phyloP scores from a whole-genome alignment of 1,140 invertebrate genomes.

The Drosophila orena region DNA sequence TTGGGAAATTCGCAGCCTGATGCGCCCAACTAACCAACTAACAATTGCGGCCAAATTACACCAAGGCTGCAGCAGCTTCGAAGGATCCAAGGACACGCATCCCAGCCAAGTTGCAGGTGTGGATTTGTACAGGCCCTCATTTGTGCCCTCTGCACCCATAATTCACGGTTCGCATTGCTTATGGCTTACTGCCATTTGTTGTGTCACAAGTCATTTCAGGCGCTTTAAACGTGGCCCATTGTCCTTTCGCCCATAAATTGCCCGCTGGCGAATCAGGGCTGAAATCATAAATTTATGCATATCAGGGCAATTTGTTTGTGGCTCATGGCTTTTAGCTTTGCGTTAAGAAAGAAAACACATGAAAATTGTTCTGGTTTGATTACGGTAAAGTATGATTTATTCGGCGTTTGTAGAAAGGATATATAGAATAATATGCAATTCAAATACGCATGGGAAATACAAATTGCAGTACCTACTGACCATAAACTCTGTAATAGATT shows the following conservation, averaged over 20 bases:
- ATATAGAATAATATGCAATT: not conserved
- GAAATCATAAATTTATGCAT: conserved; percentile 62
- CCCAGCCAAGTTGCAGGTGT: conserved; percentile 14
- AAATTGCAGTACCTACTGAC: too few species aligned
- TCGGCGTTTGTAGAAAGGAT: not conserved
- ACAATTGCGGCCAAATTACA: conserved; percentile 62
- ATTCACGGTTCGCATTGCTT: conserved; percentile 49
- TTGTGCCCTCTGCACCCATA: conserved; percentile 45
- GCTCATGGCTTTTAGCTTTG: not conserved
- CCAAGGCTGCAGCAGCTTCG: conserved; percentile 23
- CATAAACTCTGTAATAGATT: too few species aligned
- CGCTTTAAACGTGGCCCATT: conserved; percentile 49
- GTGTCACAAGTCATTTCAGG: conserved; percentile 74
- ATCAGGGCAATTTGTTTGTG: conserved; percentile 52
- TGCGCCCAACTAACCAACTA: conserved; percentile 29
- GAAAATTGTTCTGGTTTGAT: not conserved
- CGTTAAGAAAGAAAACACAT: not conserved
- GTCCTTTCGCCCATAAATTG: conserved; percentile 54
- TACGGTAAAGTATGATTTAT: conserved; percentile 2
- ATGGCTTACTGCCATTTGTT: conserved; percentile 71
- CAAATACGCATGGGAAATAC: too few species aligned
- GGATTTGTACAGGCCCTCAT: conserved; percentile 16
- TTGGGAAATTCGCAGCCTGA: conserved; percentile 11
- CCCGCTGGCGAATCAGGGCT: conserved; percentile 39
- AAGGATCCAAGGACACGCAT: conserved; percentile 4